Evolutionary conservation across 2,797 vertebrate species (phyloP).

Genomic region (Lophotriccus pileatus): DNA sequence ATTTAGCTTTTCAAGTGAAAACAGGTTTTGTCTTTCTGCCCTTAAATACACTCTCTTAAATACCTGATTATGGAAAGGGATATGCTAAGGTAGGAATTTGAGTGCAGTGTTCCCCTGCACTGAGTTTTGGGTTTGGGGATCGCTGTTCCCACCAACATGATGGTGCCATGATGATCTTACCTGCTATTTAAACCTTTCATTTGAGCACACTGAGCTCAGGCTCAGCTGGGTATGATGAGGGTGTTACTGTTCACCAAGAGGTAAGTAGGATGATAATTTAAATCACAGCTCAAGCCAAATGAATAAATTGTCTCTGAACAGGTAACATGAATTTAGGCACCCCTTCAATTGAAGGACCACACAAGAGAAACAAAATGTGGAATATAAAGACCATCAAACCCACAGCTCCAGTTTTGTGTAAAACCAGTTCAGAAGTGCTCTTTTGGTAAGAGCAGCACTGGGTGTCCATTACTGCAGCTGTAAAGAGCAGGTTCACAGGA

Average conservation of each 20-base stretch:
- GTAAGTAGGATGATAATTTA: background rate
- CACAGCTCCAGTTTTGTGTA: background rate
- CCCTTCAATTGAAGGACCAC: background rate
- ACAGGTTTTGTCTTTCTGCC: background rate
- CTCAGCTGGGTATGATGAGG: background rate
- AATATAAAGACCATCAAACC: background rate
- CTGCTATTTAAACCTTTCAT: background rate
- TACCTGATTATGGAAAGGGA: background rate
- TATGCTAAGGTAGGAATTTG: fast-evolving
- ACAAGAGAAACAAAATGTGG: background rate
- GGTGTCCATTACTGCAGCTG: background rate
- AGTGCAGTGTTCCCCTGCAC: background rate
- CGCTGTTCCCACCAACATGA: background rate
- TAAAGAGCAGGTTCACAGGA: background rate
- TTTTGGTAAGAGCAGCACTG: background rate
- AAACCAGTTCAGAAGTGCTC: background rate
- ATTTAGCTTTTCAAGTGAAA: background rate
- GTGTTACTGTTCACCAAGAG: background rate
- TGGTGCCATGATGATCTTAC: background rate
- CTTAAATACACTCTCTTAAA: background rate
- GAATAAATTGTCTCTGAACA: background rate
- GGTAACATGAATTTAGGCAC: background rate
- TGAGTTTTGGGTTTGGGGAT: background rate
- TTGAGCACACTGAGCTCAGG: background rate
- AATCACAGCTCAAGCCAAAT: background rate